Evolutionary conservation across 2,113 vertebrate species (phyloP).

Genomic region (Daboia siamensis): DNA sequence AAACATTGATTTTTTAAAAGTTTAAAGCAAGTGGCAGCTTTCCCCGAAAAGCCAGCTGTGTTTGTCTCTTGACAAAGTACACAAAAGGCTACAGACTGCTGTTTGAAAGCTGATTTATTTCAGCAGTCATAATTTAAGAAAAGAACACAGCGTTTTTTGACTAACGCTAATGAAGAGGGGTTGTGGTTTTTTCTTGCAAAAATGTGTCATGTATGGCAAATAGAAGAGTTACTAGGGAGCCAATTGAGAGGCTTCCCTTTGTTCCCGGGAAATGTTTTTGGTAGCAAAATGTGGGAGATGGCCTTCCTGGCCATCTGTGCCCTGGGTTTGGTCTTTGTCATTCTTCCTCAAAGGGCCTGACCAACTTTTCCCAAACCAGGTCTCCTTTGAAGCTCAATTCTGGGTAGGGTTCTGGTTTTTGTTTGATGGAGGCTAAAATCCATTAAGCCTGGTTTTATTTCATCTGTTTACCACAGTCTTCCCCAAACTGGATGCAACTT

Average conservation of each 20-base stretch:
- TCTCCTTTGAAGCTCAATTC: neutral
- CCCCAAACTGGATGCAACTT: neutral
- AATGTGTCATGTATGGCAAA: constrained; percentile 25
- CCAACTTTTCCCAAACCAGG: neutral
- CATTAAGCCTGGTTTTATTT: neutral
- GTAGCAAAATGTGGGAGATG: neutral
- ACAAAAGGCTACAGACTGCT: constrained; percentile 1
- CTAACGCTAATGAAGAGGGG: constrained; percentile 10
- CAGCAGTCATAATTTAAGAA: neutral
- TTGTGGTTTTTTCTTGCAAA: constrained; percentile 23
- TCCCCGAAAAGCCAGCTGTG: constrained; percentile 43
- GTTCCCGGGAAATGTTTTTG: accelerated
- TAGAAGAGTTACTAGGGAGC: constrained; percentile 29
- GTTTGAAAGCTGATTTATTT: neutral
- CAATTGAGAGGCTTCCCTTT: neutral
- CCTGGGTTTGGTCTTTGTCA: neutral
- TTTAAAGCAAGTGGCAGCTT: neutral
- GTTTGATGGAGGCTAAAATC: neutral
- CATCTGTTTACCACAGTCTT: neutral
- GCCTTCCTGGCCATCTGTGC: neutral
- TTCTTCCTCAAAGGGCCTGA: neutral
- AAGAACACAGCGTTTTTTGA: neutral
- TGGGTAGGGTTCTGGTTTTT: constrained; percentile 11
- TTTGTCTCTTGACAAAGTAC: constrained; percentile 46
- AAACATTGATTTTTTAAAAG: neutral